Percentiles rank a stretch among this genome's conserved stretches.
Evolutionary conservation across 2,888 invertebrate genomes (phyloP).

Genomic region (Rhingia rostrata): DNA sequence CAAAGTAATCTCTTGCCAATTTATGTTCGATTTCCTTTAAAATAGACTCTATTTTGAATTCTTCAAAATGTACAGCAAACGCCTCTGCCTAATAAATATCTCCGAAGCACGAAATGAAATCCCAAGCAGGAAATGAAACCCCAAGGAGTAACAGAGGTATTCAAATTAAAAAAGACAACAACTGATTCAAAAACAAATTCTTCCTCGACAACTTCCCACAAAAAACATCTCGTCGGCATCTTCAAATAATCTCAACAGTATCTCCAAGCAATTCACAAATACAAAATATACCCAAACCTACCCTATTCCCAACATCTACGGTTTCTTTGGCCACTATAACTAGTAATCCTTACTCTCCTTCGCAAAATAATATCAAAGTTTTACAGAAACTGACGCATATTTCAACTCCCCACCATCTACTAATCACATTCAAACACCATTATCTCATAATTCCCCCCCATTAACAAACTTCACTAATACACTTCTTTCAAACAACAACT

Average conservation of each 20-base stretch:
- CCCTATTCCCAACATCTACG: neutral
- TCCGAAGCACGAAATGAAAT: constrained; percentile 11
- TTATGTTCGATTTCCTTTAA: constrained; percentile 17
- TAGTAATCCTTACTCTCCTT: neutral
- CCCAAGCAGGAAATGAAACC: no score
- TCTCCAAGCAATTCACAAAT: constrained; percentile 14
- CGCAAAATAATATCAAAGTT: constrained; percentile 12
- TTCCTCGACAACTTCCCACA: no score
- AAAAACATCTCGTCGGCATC: no score
- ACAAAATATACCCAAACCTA: constrained; percentile 11
- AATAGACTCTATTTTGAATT: constrained; percentile 19
- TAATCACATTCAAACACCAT: no score
- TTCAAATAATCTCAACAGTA: no score
- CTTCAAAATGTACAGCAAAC: constrained; percentile 10
- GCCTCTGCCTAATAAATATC: constrained; percentile 22
- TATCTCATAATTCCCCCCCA: no score
- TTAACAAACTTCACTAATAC: no score
- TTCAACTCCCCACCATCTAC: no score
- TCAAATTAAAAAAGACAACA: constrained; percentile 22
- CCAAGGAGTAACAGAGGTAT: constrained; percentile 4
- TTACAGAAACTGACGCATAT: no score
- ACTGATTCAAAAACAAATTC: constrained; percentile 1
- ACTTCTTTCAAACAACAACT: no score
- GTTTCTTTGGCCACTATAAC: no score
- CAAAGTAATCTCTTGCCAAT: constrained; percentile 13